A percentile compares a stretch with the other conserved stretches of the same genome.
phyloP scores from a whole-genome alignment of 2,888 invertebrate genomes.

The Thereva nobilitata region DNA sequence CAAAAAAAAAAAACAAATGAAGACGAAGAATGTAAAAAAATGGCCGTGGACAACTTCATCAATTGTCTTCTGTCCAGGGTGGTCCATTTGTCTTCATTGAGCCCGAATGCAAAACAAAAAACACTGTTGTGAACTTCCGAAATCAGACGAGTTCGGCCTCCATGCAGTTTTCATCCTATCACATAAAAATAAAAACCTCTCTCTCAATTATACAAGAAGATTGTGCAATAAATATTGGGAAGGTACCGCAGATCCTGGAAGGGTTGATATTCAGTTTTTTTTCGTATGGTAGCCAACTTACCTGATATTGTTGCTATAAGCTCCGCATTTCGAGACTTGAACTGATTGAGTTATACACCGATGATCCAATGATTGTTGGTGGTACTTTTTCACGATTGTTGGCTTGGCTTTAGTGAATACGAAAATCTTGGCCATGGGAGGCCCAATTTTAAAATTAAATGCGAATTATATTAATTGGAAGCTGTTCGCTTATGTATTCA shows the following conservation, averaged over 20 bases:
- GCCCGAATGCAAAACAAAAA: constrained; percentile 17
- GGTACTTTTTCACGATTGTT: constrained; percentile 35
- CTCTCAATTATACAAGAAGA: constrained; percentile 46
- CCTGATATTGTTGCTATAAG: not conserved
- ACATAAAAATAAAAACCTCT: constrained; percentile 44
- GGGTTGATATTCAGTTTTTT: constrained; percentile 22
- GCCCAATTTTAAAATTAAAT: constrained; percentile 32
- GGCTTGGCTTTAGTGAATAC: constrained; percentile 1
- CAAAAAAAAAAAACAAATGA: constrained; percentile 11
- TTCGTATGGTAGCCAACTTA: constrained; percentile 2
- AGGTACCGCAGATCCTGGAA: constrained; percentile 9
- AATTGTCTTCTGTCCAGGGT: constrained; percentile 37
- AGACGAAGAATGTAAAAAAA: constrained; percentile 20
- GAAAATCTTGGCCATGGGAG: constrained; percentile 24
- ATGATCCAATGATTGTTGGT: constrained; percentile 36
- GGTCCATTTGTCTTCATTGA: constrained; percentile 39
- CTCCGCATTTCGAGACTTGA: constrained; percentile 14
- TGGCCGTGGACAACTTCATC: constrained; percentile 39
- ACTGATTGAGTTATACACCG: constrained; percentile 35
- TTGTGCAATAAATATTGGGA: constrained; percentile 44
- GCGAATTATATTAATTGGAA: constrained; percentile 37
- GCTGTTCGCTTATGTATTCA: too few species aligned
- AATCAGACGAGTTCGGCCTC: constrained; percentile 8
- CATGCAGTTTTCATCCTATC: constrained; percentile 27
- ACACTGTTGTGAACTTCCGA: constrained; percentile 30